A percentile compares a stretch with the other conserved stretches of the same genome.
Evolutionary conservation across 2,113 vertebrate species (phyloP).

Genomic region (Triplophysa siluroides): DNA sequence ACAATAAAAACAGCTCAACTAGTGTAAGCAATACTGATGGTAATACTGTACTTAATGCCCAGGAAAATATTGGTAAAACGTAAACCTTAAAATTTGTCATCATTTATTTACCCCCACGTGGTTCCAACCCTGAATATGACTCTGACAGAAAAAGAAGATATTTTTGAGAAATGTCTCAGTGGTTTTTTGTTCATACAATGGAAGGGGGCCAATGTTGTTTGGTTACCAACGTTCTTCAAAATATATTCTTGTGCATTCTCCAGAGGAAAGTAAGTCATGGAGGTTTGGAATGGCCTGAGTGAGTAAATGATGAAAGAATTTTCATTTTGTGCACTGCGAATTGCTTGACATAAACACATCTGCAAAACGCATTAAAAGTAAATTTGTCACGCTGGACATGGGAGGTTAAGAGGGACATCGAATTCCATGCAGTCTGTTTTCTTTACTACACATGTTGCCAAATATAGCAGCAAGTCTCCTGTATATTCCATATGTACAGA

Average conservation of each 20-base stretch:
- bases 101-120: too few species aligned
- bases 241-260: too few species aligned
- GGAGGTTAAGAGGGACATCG: neutral
- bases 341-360: neutral
- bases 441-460: neutral
- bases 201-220: too few species aligned
- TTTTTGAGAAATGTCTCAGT: too few species aligned
- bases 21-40: neutral
- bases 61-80: neutral
- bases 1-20: too few species aligned
- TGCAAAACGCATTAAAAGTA: slow-evolving; percentile 5
- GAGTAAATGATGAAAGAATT: too few species aligned
- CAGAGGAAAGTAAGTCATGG: too few species aligned
- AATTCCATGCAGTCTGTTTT: neutral
- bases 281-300: too few species aligned
- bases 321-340: neutral
- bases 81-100: neutral
- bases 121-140: too few species aligned
- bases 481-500: neutral
- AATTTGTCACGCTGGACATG: neutral
- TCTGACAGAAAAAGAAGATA: too few species aligned
- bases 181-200: too few species aligned
- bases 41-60: neutral
- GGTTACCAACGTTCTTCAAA: too few species aligned
- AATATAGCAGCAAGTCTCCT: neutral